phyloP scores from a whole-genome alignment of 2,888 invertebrate species.

The Ophion slaviceki region DNA sequence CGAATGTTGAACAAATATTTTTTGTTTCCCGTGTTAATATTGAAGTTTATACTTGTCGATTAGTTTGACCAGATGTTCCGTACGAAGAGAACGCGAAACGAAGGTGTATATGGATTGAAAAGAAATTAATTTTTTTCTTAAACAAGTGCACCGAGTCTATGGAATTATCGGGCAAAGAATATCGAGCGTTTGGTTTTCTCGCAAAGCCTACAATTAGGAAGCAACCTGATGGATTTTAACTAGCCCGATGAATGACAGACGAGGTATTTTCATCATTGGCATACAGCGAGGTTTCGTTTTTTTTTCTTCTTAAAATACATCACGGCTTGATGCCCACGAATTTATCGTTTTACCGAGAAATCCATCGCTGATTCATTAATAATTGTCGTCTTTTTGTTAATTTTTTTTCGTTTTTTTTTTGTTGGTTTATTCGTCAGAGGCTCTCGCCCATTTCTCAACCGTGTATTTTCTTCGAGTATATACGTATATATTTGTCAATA shows the following conservation, averaged over 20 bases:
- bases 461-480: conserved; percentile 27
- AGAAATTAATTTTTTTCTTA: background rate
- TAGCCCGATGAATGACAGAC: conserved; percentile 3
- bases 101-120: background rate
- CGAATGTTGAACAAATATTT: conserved; percentile 12
- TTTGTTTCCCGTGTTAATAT: conserved; percentile 5
- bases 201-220: conserved; percentile 16
- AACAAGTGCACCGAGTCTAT: background rate
- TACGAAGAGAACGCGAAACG: background rate
- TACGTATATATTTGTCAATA: conserved; percentile 8
- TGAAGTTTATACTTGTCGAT: conserved; percentile 7
- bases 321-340: background rate
- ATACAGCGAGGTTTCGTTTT: background rate
- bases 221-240: conserved; percentile 19
- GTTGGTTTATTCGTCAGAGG: conserved; percentile 8
- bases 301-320: conserved; percentile 24
- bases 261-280: conserved; percentile 18
- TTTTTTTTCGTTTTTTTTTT: conserved; percentile 14
- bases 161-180: conserved; percentile 1
- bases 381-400: conserved; percentile 15
- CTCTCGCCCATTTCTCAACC: conserved; percentile 49
- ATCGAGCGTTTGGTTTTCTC: background rate
- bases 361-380: background rate
- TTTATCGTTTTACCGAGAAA: conserved; percentile 53
- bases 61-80: background rate